Evolutionary conservation across 1,140 invertebrate species (phyloP).

Genomic region (Dufourea novaeangliae): DNA sequence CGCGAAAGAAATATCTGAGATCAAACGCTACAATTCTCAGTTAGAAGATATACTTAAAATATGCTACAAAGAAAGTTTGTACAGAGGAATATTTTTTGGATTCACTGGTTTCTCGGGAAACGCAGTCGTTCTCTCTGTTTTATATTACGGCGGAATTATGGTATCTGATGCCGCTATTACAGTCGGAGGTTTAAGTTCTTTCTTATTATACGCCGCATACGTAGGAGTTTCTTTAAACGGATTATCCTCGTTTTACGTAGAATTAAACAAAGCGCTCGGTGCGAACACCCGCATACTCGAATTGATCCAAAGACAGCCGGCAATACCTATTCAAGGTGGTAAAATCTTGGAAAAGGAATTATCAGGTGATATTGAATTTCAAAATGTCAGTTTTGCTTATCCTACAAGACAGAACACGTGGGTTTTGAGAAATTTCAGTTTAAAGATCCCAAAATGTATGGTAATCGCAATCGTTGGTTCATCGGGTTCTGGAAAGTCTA

Average conservation of each 20-base stretch:
- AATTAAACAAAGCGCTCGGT: conserved; percentile 96
- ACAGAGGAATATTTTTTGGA: conserved; percentile 95
- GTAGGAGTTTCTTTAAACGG: conserved; percentile 94
- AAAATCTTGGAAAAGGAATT: conserved; percentile 72
- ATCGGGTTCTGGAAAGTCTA: conserved; percentile 94
- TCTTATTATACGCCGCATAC: conserved; percentile 95
- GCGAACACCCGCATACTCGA: conserved; percentile 94
- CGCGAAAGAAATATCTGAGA: conserved; percentile 92
- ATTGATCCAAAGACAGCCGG: conserved; percentile 91
- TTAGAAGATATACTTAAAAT: conserved; percentile 89
- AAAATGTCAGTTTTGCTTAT: conserved; percentile 88
- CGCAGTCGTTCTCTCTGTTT: conserved; percentile 93
- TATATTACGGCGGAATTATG: conserved; percentile 96
- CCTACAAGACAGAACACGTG: conserved; percentile 85
- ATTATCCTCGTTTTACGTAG: conserved; percentile 94
- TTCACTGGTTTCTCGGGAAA: conserved; percentile 97
- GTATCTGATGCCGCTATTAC: conserved; percentile 91
- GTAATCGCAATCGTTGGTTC: conserved; percentile 92
- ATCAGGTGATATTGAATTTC: conserved; percentile 85
- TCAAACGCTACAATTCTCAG: conserved; percentile 85
- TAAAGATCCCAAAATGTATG: conserved; percentile 87
- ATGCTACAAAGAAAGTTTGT: conserved; percentile 93
- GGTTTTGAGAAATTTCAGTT: conserved; percentile 86
- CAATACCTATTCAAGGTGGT: conserved; percentile 86
- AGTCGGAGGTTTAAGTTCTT: conserved; percentile 94